Base-by-base conservation (phyloP, 2,888 invertebrate genomes). In the Brachyopa scutellaris region DNA sequence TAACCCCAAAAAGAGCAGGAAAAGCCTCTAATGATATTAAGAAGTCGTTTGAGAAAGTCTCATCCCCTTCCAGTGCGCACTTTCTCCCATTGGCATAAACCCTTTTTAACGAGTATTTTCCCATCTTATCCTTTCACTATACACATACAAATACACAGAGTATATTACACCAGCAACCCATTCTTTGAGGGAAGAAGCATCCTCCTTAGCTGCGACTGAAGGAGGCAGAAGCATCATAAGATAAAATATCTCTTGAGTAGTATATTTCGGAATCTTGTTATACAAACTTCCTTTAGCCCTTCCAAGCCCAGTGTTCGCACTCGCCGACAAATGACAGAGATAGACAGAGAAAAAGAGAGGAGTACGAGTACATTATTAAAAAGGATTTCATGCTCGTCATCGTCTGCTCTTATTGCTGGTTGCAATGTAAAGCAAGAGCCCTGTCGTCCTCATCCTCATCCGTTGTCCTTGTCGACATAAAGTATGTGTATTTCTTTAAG, bases 21-120 rank as follows among this genome's bases (percentile, higher is more conserved):
- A 82, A 82, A 82, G 76, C 76, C 82, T 82, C 66, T 82, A 82
- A 82, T 82, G 82, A 82, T 82, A 82, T 82, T 82, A 82, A 82
- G 66, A 77, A 77, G 82, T 82, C 77, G 66, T 82, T 82, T 82
- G 66, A 77, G 70, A 77, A 55, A 49, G 66, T 31, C 51, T 64
- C 11, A 49, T 49, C 33, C 33, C 31, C 23, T 19, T 29, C n/a
- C 38, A 23, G 11, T 5, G 11, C 31, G 3, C 19, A 17, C n/a
- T n/a, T n/a, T n/a, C 33, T 21, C 21, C 47, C 45, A 19, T 38
- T 47, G 38, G 49, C 62, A 33, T 61, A 66, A 67, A 61, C 67
- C 73, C 67, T 79, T 79, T 73, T 73, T 79, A 79, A 79, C 79
- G 79, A 79, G 79, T 76, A 69, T 76, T 76, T 69, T 67, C 59